Evolutionary conservation across 2,113 vertebrate genomes (phyloP).

Genomic region (Gavia stellata): DNA sequence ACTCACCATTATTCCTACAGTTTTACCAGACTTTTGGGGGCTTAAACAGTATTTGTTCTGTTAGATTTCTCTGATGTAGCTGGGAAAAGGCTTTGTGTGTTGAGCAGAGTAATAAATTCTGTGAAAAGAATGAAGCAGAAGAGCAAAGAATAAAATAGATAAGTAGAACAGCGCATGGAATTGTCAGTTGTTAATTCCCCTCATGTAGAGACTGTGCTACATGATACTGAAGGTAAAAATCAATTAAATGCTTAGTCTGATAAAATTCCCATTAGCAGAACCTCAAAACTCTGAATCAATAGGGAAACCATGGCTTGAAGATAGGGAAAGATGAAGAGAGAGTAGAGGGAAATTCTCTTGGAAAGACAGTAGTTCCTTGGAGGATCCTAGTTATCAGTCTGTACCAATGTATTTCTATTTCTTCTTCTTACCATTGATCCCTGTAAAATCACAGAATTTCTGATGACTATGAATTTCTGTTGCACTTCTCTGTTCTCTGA

Average conservation of each 20-base stretch:
- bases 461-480: not conserved
- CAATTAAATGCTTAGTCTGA: not conserved
- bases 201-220: not conserved
- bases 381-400: not conserved
- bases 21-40: not conserved
- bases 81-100: not conserved
- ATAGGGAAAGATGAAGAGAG: not conserved
- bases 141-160: not conserved
- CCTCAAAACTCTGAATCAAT: not conserved
- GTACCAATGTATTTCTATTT: not conserved
- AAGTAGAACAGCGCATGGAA: not conserved
- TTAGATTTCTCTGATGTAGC: not conserved
- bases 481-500: not conserved
- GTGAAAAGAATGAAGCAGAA: not conserved
- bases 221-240: not conserved
- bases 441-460: not conserved
- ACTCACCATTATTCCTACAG: not conserved
- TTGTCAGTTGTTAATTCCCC: not conserved
- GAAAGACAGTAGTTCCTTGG: not conserved
- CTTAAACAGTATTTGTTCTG: not conserved
- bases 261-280: not conserved
- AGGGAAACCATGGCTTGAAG: not conserved
- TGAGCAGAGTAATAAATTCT: slow-evolving; percentile 1
- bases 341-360: not conserved
- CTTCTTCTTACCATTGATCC: not conserved